A percentile compares a stretch with the other conserved stretches of the same genome.
These are phyloP conservation scores for Thymelicus acteon DNA, from an alignment of 2,888 invertebrate genomes.

Conservation along the genomic window DNA sequence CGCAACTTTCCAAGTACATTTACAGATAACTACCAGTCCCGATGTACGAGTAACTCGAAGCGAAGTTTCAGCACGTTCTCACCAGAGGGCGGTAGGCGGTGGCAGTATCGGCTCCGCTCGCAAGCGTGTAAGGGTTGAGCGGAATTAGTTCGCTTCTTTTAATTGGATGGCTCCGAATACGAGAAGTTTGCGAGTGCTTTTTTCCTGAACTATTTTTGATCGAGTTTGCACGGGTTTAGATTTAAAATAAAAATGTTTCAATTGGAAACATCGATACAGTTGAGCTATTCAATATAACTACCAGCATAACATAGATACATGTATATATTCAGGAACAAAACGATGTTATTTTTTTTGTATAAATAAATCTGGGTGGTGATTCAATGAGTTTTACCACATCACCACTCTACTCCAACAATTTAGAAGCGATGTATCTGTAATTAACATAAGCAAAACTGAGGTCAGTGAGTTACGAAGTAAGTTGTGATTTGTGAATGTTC, in stretches of 20 bases:
- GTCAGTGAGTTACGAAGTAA: no score
- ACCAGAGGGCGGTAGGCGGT: conserved; percentile 7
- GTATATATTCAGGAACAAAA: no score
- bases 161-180: conserved; percentile 33
- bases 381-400: no score
- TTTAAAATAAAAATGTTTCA: conserved; percentile 19
- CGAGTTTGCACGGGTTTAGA: conserved; percentile 11
- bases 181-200: conserved; percentile 25
- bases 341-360: no score
- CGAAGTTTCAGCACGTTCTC: conserved; percentile 21
- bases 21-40: conserved; percentile 7
- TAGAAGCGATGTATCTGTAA: no score
- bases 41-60: conserved; percentile 5
- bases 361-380: no score
- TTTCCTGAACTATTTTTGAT: conserved; percentile 18
- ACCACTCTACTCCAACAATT: no score
- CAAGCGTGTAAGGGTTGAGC: conserved; percentile 28
- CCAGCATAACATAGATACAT: no score
- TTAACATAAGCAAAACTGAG: no score
- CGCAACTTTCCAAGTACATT: conserved; percentile 17
- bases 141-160: conserved; percentile 33
- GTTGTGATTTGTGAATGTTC: no score
- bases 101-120: conserved; percentile 16
- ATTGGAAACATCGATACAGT: conserved; percentile 17
- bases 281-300: not conserved